phyloP scores from a whole-genome alignment of 2,888 invertebrate genomes.

The Chrysolina americana region DNA sequence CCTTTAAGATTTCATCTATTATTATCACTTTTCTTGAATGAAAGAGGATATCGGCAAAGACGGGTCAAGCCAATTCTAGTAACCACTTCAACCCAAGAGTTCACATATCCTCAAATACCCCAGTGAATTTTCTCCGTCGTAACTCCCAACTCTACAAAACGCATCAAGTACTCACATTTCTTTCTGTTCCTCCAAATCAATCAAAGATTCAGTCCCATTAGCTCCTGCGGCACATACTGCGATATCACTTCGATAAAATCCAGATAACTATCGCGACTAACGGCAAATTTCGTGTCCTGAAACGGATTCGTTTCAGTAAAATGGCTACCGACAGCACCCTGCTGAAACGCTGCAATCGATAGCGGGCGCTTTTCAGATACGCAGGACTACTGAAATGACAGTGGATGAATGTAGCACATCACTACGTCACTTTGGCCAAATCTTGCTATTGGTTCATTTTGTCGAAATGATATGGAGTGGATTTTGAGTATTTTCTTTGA shows the following conservation, averaged over 20 bases:
- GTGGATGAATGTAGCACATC: neutral
- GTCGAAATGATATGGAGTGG: neutral
- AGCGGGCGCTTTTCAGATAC: constrained; percentile 57
- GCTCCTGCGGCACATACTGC: constrained; percentile 52
- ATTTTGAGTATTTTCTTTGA: neutral
- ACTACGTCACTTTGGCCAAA: neutral
- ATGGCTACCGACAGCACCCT: constrained; percentile 67
- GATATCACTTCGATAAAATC: constrained; percentile 12
- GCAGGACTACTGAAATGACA: constrained; percentile 58
- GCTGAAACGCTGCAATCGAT: constrained; percentile 64
- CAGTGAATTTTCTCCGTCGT: neutral
- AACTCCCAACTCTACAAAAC: neutral
- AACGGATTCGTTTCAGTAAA: constrained; percentile 52
- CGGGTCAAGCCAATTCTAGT: too few species aligned
- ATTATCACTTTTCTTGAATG: too few species aligned
- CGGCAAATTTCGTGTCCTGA: constrained; percentile 25
- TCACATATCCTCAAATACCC: too few species aligned
- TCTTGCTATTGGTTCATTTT: neutral
- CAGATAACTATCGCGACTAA: constrained; percentile 22
- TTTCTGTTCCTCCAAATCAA: neutral
- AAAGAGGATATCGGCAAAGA: too few species aligned
- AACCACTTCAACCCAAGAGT: too few species aligned
- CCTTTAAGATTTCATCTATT: too few species aligned
- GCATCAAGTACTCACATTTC: constrained; percentile 16
- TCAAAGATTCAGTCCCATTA: neutral